These are phyloP conservation scores for Peromyscus nudipes DNA, from an alignment of 2,797 vertebrate species.

Conservation along the genomic window DNA sequence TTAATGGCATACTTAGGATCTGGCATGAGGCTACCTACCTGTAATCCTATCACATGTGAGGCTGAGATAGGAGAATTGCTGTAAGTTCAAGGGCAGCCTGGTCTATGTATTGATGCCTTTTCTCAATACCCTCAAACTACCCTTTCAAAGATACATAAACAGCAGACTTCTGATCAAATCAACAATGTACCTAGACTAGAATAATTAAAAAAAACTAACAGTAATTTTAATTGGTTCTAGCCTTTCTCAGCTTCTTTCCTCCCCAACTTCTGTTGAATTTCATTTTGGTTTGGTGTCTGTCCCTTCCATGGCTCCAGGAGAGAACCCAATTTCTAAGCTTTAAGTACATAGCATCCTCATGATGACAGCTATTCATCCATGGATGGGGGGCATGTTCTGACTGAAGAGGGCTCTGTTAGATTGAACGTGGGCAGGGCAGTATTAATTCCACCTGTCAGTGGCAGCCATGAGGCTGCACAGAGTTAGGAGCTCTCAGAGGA, in stretches of 20 bases:
- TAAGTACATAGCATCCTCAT: not conserved
- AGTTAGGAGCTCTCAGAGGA: not conserved
- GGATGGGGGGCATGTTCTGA: not conserved
- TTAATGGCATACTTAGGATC: not conserved
- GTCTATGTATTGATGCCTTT: not conserved
- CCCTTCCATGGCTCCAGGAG: not conserved
- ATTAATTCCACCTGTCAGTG: not conserved
- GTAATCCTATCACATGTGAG: not conserved
- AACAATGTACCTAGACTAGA: not conserved
- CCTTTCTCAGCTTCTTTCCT: not conserved
- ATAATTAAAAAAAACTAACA: not conserved
- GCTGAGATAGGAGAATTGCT: not conserved
- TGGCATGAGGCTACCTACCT: not conserved
- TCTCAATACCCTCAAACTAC: not conserved
- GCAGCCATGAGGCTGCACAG: not conserved
- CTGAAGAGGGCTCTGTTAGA: not conserved
- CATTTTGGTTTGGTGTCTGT: not conserved
- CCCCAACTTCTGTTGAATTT: not conserved
- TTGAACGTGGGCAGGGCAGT: not conserved
- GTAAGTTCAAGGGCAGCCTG: not conserved
- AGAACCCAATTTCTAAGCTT: not conserved
- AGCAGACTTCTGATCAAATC: constrained; percentile 44
- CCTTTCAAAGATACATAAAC: not conserved
- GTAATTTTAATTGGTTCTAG: not conserved
- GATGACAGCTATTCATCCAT: not conserved